Evolutionary conservation across 2,113 vertebrate species (phyloP).

Genomic region (Scomber japonicus): DNA sequence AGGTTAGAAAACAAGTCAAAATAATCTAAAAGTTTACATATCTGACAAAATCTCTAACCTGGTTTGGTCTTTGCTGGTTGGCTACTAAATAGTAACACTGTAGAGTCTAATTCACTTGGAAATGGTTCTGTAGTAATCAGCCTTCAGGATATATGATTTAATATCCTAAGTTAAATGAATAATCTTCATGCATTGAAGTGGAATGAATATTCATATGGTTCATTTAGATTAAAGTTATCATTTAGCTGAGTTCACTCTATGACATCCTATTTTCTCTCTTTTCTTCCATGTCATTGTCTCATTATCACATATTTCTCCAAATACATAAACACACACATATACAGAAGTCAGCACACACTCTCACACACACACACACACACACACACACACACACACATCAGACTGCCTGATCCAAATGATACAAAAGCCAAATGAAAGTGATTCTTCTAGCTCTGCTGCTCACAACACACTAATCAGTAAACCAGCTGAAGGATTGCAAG

Average conservation of each 20-base stretch:
- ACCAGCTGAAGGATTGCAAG: conserved; percentile 34
- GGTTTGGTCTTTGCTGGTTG: background rate
- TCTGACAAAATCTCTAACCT: background rate
- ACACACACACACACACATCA: conserved; percentile 4
- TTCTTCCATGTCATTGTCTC: conserved; percentile 28
- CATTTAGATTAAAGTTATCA: background rate
- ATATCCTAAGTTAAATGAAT: background rate
- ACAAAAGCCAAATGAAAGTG: conserved; percentile 18
- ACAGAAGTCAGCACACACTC: background rate
- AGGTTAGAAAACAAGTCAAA: too few species aligned
- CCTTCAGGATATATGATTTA: background rate
- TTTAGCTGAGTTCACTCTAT: background rate
- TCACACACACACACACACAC: background rate
- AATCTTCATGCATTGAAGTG: background rate
- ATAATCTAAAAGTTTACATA: too few species aligned
- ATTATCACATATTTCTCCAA: conserved; percentile 8
- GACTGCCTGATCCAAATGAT: conserved; percentile 1
- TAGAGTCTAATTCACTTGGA: background rate
- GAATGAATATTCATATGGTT: background rate
- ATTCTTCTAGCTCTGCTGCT: conserved; percentile 30
- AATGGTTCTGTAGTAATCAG: background rate
- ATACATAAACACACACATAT: conserved; percentile 10
- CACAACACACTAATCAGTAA: conserved; percentile 36
- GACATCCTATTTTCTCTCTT: conserved; percentile 5
- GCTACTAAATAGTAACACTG: background rate